These are phyloP conservation scores for Mystacornis crossleyi DNA, from an alignment of 2,113 vertebrate species.

Conservation along the genomic window DNA sequence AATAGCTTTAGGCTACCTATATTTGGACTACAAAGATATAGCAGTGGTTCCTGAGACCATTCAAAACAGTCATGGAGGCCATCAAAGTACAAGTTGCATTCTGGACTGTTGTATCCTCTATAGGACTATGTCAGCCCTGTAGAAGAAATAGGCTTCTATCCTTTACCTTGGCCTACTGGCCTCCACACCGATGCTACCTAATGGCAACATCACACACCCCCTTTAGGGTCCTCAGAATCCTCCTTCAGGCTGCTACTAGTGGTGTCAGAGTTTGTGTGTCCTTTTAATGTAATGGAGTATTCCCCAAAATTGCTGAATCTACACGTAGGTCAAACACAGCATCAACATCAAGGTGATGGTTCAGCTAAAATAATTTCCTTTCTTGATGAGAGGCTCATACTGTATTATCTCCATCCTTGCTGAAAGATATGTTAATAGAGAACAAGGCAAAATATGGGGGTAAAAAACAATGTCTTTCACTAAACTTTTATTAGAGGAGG, in stretches of 20 bases:
- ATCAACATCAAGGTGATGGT: not conserved
- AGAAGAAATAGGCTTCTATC: not conserved
- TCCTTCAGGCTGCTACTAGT: not conserved
- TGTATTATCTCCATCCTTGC: not conserved
- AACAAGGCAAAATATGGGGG: not conserved
- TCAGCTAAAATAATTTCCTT: not conserved
- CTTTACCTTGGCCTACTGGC: not conserved
- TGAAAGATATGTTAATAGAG: not conserved
- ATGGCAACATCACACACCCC: not conserved
- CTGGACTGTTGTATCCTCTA: not conserved
- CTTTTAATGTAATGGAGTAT: not conserved
- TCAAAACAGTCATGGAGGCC: not conserved
- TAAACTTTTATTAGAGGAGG: not conserved
- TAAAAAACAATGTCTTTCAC: not conserved
- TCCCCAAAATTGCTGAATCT: not conserved
- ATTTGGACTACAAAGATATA: not conserved
- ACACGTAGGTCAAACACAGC: not conserved
- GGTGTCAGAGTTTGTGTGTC: not conserved
- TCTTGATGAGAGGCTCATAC: not conserved
- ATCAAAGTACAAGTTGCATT: not conserved
- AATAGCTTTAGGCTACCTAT: not conserved
- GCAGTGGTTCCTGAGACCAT: not conserved
- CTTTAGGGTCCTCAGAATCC: not conserved
- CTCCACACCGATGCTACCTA: not conserved
- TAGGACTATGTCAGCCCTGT: not conserved